phyloP scores from a whole-genome alignment of 1,140 invertebrate species.

The Anastrepha obliqua region DNA sequence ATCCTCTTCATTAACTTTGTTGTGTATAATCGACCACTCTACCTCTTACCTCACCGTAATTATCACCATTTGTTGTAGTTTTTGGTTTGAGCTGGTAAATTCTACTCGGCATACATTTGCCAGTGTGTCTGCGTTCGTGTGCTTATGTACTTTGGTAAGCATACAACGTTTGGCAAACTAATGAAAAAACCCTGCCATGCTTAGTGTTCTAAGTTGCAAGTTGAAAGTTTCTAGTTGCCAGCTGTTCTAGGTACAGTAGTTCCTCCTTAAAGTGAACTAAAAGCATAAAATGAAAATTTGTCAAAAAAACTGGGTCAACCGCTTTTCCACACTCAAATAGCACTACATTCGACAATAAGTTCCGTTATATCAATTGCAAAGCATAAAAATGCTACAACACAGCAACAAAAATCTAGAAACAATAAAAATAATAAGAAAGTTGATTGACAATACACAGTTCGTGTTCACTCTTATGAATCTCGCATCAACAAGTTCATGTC shows the following conservation, averaged over 20 bases:
- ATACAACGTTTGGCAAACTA: neutral
- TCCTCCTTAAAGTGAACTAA: no score
- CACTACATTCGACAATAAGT: no score
- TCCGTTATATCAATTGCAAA: no score
- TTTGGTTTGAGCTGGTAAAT: neutral
- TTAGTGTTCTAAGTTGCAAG: constrained; percentile 3
- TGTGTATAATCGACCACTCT: neutral
- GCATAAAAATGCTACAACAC: no score
- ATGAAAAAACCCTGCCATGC: neutral
- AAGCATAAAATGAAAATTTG: no score
- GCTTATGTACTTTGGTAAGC: neutral
- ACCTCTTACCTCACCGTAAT: neutral
- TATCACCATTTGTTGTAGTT: neutral
- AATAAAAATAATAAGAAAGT: no score
- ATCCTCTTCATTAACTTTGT: constrained; percentile 21
- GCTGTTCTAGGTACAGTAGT: no score
- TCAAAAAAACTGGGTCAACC: no score
- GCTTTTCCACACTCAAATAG: no score
- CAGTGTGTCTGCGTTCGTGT: neutral
- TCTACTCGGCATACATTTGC: neutral
- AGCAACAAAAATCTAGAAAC: no score
- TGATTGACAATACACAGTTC: no score
- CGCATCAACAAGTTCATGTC: neutral
- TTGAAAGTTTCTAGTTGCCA: neutral
- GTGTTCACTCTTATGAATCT: neutral